Conservation (phyloP, 2,888 invertebrate species). For the Pachliopta kotzebuea region DNA sequence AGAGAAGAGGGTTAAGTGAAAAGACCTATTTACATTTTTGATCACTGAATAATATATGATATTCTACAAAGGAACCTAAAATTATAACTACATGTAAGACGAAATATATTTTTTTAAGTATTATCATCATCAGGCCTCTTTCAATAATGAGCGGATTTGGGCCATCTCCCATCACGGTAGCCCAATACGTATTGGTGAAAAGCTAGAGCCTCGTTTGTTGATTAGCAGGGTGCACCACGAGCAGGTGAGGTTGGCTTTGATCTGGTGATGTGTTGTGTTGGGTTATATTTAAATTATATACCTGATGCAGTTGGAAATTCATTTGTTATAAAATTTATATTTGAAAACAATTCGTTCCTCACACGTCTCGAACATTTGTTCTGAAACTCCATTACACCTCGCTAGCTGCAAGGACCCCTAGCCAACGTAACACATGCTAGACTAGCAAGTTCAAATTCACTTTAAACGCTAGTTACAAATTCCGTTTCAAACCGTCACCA, state of each 20-base stretch:
- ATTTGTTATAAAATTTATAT: not conserved
- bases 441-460: constrained; percentile 15
- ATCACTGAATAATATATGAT: not conserved
- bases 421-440: not conserved
- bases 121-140: too few relatives aligned
- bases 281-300: not conserved
- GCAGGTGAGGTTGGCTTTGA: too few relatives aligned
- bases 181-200: too few relatives aligned
- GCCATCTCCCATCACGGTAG: too few relatives aligned
- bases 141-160: too few relatives aligned
- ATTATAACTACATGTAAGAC: too few relatives aligned
- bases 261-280: too few relatives aligned
- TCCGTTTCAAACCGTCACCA: constrained; percentile 4
- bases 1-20: not conserved
- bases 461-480: constrained; percentile 13
- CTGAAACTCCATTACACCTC: constrained; percentile 9
- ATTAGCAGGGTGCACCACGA: too few relatives aligned
- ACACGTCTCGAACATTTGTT: not conserved
- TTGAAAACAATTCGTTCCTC: not conserved
- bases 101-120: not conserved
- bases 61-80: too few relatives aligned
- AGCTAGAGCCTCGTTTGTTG: too few relatives aligned
- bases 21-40: not conserved
- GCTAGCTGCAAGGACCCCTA: not conserved
- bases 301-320: not conserved